phyloP scores from a whole-genome alignment of 2,113 vertebrate genomes.

The Perca flavescens region DNA sequence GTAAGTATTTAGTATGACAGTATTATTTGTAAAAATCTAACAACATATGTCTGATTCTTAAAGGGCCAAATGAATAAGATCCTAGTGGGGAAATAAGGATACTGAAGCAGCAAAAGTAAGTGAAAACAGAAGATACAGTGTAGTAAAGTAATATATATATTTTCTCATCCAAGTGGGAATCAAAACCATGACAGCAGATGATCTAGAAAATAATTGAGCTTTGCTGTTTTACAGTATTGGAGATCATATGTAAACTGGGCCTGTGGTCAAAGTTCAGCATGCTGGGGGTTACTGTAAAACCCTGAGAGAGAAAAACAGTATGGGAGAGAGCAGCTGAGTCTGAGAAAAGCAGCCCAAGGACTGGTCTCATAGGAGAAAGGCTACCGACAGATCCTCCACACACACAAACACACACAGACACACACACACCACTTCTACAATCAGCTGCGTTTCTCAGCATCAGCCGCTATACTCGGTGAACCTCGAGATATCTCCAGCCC shows the following conservation, averaged over 20 bases:
- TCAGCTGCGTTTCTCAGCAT: slow-evolving; percentile 25
- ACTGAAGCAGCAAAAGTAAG: background rate
- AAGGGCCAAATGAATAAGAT: background rate
- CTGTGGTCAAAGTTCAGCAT: slow-evolving; percentile 15
- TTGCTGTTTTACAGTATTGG: background rate
- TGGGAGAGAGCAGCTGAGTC: slow-evolving; percentile 28
- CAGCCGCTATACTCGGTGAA: background rate
- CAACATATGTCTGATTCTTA: too few relatives aligned
- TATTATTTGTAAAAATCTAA: background rate
- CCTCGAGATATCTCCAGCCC: background rate
- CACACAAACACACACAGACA: slow-evolving; percentile 14
- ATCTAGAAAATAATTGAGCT: background rate
- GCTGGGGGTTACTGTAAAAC: slow-evolving; percentile 9
- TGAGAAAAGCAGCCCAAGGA: slow-evolving; percentile 53
- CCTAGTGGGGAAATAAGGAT: background rate
- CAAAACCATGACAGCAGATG: background rate
- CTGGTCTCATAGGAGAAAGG: slow-evolving; percentile 20
- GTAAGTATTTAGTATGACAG: background rate
- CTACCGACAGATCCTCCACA: background rate
- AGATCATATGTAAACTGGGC: background rate
- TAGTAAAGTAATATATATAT: background rate
- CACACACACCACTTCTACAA: background rate
- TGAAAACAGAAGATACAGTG: background rate
- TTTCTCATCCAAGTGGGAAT: background rate
- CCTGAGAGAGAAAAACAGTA: slow-evolving; percentile 14